Percentiles rank a stretch among this genome's conserved stretches.
Evolutionary conservation across 2,797 vertebrate species (phyloP).

Genomic region (Rhinogobio ventralis): DNA sequence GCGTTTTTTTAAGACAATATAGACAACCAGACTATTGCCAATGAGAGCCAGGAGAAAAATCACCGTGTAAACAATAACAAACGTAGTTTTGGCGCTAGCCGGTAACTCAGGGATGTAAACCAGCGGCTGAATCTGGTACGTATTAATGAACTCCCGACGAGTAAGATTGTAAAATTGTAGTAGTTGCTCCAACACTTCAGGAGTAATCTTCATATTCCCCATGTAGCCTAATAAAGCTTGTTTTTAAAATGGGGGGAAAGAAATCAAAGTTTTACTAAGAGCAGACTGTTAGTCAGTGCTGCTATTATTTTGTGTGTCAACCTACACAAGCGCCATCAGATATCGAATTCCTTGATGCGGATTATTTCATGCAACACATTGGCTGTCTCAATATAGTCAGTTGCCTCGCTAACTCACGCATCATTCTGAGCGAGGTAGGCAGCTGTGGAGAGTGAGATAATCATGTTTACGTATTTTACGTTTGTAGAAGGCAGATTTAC

Average conservation of each 20-base stretch:
- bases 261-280: not conserved
- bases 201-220: slow-evolving; percentile 73
- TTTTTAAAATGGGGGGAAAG: not conserved
- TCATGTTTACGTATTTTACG: not conserved
- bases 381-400: not conserved
- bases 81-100: slow-evolving; percentile 75
- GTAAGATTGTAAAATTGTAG: slow-evolving; percentile 81
- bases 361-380: not conserved
- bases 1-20: slow-evolving; percentile 78
- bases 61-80: slow-evolving; percentile 78
- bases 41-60: slow-evolving; percentile 82
- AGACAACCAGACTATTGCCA: slow-evolving; percentile 84
- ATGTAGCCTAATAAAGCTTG: slow-evolving; percentile 1
- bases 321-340: not conserved
- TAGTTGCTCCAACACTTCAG: slow-evolving; percentile 77
- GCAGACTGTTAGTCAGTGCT: not conserved
- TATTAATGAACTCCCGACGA: slow-evolving; percentile 81
- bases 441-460: not conserved
- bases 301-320: too few species aligned
- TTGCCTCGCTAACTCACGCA: not conserved
- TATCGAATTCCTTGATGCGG: too few species aligned
- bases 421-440: not conserved
- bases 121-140: slow-evolving; percentile 83
- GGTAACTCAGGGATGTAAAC: slow-evolving; percentile 84
- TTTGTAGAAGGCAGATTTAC: not conserved